Percentiles rank a stretch among this genome's conserved stretches.
These are phyloP conservation scores for Ornithoptera alexandrae DNA, from an alignment of 2,888 invertebrate species.

Conservation along the genomic window DNA sequence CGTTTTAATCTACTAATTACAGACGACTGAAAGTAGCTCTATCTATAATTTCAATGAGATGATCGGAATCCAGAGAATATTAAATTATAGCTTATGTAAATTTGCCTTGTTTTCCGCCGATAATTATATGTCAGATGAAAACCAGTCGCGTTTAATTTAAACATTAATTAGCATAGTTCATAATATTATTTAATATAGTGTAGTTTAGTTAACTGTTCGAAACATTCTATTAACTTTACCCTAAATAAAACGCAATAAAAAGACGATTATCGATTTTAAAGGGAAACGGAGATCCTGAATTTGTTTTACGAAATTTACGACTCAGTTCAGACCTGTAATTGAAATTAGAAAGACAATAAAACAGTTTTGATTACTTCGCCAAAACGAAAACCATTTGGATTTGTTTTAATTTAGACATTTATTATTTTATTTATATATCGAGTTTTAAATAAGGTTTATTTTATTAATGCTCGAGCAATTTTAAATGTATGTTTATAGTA, in stretches of 20 bases:
- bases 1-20: not conserved
- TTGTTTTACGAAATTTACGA: conserved; percentile 27
- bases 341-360: conserved; percentile 27
- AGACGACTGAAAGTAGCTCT: too few relatives aligned
- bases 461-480: too few relatives aligned
- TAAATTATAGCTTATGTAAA: too few relatives aligned
- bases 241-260: conserved; percentile 15
- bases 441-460: not conserved
- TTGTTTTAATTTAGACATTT: conserved; percentile 22
- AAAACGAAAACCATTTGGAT: conserved; percentile 23
- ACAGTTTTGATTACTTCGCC: conserved; percentile 19
- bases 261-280: conserved; percentile 26
- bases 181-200: too few relatives aligned
- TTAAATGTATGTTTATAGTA: too few relatives aligned
- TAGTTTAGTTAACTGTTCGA: not conserved
- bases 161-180: too few relatives aligned
- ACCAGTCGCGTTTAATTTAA: too few relatives aligned
- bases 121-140: too few relatives aligned
- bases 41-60: too few relatives aligned
- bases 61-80: too few relatives aligned
- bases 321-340: conserved; percentile 26
- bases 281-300: conserved; percentile 18
- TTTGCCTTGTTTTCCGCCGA: too few relatives aligned
- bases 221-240: not conserved
- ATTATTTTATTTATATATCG: not conserved